These are phyloP conservation scores for Leptodactylus fuscus DNA, from an alignment of 2,113 vertebrate species.

Conservation along the genomic window DNA sequence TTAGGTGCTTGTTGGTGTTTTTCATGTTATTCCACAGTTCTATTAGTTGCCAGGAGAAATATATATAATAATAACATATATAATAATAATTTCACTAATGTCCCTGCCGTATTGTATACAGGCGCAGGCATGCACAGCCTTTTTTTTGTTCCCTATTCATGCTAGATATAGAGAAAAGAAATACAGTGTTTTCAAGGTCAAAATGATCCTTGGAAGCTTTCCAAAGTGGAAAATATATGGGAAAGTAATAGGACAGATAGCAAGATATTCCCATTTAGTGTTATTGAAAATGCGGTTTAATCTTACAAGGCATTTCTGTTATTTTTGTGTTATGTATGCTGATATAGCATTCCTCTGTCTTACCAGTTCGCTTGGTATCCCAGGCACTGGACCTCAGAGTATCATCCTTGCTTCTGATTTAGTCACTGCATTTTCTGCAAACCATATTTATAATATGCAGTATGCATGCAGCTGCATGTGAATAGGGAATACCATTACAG, in stretches of 20 bases:
- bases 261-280: not conserved
- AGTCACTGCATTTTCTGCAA: too few relatives aligned
- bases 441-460: too few relatives aligned
- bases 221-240: conserved; percentile 9
- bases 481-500: too few relatives aligned
- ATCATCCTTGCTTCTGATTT: not conserved
- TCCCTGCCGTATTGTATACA: not conserved
- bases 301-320: not conserved
- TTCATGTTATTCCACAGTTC: not conserved
- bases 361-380: not conserved
- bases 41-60: not conserved
- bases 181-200: not conserved
- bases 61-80: not conserved
- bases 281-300: not conserved
- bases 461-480: too few relatives aligned
- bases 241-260: conserved; percentile 9
- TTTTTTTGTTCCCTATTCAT: not conserved
- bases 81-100: not conserved
- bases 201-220: not conserved
- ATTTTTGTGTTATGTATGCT: not conserved
- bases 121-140: not conserved
- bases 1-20: too few relatives aligned
- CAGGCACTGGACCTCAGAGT: too few relatives aligned
- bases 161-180: not conserved
- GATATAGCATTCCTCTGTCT: not conserved